Conservation (phyloP, 2,888 invertebrate species). For the Scrobipalpa costella region DNA sequence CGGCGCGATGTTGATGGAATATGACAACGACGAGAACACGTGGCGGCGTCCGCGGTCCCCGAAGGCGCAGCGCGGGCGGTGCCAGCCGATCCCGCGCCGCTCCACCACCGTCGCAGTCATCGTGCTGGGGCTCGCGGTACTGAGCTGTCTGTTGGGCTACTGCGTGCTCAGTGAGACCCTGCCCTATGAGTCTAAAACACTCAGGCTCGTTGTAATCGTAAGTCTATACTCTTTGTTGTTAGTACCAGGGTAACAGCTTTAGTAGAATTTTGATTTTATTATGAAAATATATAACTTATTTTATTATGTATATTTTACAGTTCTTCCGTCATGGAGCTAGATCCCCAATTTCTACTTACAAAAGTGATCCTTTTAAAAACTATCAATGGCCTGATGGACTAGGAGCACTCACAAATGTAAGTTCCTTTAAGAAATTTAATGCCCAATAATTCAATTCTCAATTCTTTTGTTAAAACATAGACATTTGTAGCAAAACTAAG, state of each 20-base stretch:
- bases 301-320: slow-evolving; percentile 64
- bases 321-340: slow-evolving; percentile 92
- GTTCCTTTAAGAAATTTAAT: slow-evolving; percentile 35
- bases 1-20: slow-evolving; percentile 55
- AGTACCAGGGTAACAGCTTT: no score
- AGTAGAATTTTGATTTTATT: background rate
- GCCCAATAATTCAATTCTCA: background rate
- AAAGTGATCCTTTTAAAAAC: slow-evolving; percentile 89
- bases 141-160: slow-evolving; percentile 74
- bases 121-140: slow-evolving; percentile 69
- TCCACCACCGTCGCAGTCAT: slow-evolving; percentile 68
- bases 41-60: slow-evolving; percentile 63
- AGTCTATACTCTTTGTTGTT: slow-evolving; percentile 41
- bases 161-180: slow-evolving; percentile 73
- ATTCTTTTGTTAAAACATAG: background rate
- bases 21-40: slow-evolving; percentile 68
- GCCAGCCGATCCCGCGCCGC: slow-evolving; percentile 61
- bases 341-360: slow-evolving; percentile 87
- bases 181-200: slow-evolving; percentile 72
- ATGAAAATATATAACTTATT: no score
- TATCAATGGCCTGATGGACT: slow-evolving; percentile 91
- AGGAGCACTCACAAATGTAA: slow-evolving; percentile 90
- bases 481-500: no score
- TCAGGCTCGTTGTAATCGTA: slow-evolving; percentile 69
- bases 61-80: slow-evolving; percentile 51